Evolutionary conservation across 2,888 invertebrate species (phyloP).

Genomic region (Melolontha melolontha): DNA sequence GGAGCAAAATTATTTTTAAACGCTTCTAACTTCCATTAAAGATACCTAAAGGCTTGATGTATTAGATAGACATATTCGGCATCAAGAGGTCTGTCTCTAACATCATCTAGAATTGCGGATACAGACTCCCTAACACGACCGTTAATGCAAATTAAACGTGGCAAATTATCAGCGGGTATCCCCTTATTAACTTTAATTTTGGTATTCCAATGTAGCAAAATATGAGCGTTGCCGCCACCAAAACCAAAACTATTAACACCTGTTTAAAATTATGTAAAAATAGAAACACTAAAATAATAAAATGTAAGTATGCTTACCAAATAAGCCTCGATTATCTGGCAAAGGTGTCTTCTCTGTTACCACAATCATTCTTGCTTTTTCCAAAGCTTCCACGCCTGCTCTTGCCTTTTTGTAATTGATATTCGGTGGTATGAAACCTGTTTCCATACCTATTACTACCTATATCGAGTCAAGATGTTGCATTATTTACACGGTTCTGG

Average conservation of each 20-base stretch:
- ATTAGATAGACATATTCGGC: conserved; percentile 54
- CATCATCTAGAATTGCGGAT: conserved; percentile 71
- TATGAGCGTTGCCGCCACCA: conserved; percentile 70
- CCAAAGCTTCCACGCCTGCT: conserved; percentile 71
- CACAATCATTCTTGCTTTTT: conserved; percentile 75
- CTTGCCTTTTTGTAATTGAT: conserved; percentile 73
- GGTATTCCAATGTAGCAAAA: conserved; percentile 71
- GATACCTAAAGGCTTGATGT: conserved; percentile 47
- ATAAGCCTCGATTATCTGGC: conserved; percentile 74
- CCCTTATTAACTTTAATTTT: conserved; percentile 74
- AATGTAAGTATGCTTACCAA: conserved; percentile 66
- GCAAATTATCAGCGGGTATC: conserved; percentile 73
- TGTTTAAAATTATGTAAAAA: conserved; percentile 3
- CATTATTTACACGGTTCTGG: background rate
- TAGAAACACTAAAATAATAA: background rate
- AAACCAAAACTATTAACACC: conserved; percentile 32
- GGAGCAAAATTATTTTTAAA: background rate
- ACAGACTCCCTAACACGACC: conserved; percentile 84
- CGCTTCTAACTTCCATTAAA: background rate
- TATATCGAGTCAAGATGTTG: background rate
- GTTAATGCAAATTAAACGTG: conserved; percentile 79
- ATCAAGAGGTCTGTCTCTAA: conserved; percentile 66
- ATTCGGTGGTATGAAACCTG: conserved; percentile 85
- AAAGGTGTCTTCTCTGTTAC: conserved; percentile 79
- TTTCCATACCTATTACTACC: conserved; percentile 78